Evolutionary conservation across 2,797 vertebrate genomes (phyloP).

Genomic region (Hypotaenidia okinawae): DNA sequence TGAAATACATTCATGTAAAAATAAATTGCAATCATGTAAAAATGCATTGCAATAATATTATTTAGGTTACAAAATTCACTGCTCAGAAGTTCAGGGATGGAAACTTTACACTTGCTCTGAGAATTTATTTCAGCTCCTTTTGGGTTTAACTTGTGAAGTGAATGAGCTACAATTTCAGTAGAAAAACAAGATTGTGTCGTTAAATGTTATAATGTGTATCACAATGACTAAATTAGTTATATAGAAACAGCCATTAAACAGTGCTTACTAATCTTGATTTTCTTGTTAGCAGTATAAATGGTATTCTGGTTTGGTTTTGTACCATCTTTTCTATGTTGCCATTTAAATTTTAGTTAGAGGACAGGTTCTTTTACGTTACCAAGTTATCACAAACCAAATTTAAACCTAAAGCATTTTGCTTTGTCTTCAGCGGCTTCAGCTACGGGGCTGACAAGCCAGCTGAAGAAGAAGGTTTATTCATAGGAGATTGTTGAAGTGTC

Average conservation of each 20-base stretch:
- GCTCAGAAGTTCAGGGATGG: not conserved
- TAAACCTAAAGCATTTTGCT: not conserved
- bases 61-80: conserved; percentile 6
- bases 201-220: not conserved
- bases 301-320: not conserved
- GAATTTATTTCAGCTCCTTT: conserved; percentile 27
- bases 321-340: not conserved
- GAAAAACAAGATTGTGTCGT: not conserved
- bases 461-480: not conserved
- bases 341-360: not conserved
- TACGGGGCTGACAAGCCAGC: not conserved
- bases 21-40: conserved; percentile 10
- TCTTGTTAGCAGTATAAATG: not conserved
- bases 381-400: not conserved
- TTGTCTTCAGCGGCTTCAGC: not conserved
- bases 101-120: not conserved
- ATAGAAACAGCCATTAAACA: not conserved
- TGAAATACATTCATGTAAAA: not conserved
- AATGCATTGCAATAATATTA: conserved; percentile 10
- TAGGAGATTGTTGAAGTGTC: not conserved
- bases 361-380: not conserved
- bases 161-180: not conserved
- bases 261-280: not conserved
- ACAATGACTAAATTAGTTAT: not conserved
- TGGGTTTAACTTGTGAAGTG: not conserved